Evolutionary conservation across 2,113 vertebrate species (phyloP), one percentile per base, ranked within the genome.

Genomic region (Candoia aspera): DNA sequence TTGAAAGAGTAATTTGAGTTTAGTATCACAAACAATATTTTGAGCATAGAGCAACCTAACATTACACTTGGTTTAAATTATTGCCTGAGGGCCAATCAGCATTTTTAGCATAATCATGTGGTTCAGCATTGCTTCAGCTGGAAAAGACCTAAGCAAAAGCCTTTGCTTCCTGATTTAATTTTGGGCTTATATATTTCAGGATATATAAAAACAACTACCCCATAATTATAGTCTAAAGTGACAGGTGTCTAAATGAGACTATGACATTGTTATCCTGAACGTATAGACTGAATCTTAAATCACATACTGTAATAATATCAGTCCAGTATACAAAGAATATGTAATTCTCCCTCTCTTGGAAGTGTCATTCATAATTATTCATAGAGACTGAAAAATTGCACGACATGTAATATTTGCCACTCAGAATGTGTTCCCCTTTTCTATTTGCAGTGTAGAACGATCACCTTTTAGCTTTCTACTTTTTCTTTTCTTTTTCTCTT

Each of bases 321-420:
- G 49, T 5, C 49, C 49, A 49, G 4, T 49, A 49, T 49, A 49
- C 49, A 49, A 49, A 49, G 49, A 49, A 49, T 49, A 49, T 49
- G 6, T 49, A 92, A 64, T 87, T 92, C 95, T 91, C 26, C 92
- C 95, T 95, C 91, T 85, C 29, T 88, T 95, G 46, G 8, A 88
- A 88, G 90, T 87, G 91, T 95, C 91, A 94, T 94, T 87, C 88
- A 93, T 91, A 93, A 94, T 92, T 94, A 94, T 92, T 94, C 95
- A 55, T 2, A 92, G 12, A 88, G 93, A 95, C 94, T 92, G 95
- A 95, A 93, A 84, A 95, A 64, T 58, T 49, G 92, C 90, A 91
- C 94, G 95, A 95, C 84, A 94, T 95, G 94, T 95, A 79, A 93
- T 87, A 94, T 94, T 26, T 90, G 60, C 84, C 96, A 58, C 90